Conservation (phyloP, 1,140 invertebrate species). For the Geopemphigus sp. region DNA sequence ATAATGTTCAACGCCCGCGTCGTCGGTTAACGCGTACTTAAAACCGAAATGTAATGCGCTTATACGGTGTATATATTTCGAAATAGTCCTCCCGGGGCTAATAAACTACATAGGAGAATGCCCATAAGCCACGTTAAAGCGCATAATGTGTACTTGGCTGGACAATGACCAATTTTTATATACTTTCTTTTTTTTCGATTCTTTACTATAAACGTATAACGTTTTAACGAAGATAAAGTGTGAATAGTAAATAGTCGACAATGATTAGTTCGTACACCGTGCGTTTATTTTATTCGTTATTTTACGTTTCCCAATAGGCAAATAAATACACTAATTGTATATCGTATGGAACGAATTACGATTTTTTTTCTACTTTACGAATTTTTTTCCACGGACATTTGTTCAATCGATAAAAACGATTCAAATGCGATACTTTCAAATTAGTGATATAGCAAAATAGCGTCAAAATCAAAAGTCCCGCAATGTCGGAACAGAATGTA, state of each 20-base stretch:
- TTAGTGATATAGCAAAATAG: no score
- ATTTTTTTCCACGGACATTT: no score
- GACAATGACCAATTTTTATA: neutral
- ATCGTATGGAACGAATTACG: no score
- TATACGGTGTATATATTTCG: neutral
- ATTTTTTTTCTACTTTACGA: no score
- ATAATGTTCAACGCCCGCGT: no score
- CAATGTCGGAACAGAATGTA: no score
- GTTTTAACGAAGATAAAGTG: neutral
- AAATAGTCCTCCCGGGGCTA: constrained; percentile 9
- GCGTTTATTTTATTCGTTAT: no score
- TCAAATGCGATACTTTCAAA: no score
- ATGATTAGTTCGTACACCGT: neutral
- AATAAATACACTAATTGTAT: no score
- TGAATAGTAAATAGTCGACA: constrained; percentile 1
- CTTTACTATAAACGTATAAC: neutral
- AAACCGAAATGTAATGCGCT: neutral
- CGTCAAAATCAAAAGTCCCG: no score
- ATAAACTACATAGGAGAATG: constrained; percentile 6
- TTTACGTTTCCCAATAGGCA: no score
- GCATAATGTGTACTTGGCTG: constrained; percentile 1
- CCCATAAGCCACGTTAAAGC: constrained; percentile 28
- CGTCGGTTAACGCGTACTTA: neutral
- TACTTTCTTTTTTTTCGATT: neutral
- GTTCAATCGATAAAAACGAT: no score